Conservation (phyloP, 2,113 vertebrate genomes). For the Esox niger region DNA sequence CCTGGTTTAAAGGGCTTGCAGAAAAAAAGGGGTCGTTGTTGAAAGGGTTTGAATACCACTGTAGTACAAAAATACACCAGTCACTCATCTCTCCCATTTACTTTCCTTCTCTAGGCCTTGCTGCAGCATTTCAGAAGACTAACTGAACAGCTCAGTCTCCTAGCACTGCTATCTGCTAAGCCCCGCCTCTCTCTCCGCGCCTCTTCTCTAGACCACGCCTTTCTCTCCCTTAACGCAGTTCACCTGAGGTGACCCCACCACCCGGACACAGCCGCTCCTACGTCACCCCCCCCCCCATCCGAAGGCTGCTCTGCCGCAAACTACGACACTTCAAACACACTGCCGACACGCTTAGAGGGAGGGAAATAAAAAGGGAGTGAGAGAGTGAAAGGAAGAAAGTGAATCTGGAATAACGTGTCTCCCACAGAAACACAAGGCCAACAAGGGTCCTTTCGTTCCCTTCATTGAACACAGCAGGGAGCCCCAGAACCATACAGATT, state of each 20-base stretch:
- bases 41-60: too few species aligned
- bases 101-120: neutral
- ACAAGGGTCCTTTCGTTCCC: too few species aligned
- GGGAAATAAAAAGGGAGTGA: neutral
- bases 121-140: neutral
- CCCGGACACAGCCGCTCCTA: conserved; percentile 33
- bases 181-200: neutral
- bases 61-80: too few species aligned
- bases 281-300: conserved; percentile 17
- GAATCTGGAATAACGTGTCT: too few species aligned
- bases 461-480: too few species aligned
- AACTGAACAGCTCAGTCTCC: neutral
- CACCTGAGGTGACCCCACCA: conserved; percentile 64
- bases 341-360: conserved; percentile 31
- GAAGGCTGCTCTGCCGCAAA: conserved; percentile 40
- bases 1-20: too few species aligned
- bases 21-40: too few species aligned
- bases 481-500: too few species aligned
- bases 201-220: conserved; percentile 42
- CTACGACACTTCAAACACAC: conserved; percentile 56
- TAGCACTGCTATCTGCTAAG: neutral
- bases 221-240: conserved; percentile 45
- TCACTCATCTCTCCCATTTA: too few species aligned
- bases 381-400: neutral
- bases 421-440: too few species aligned